Evolutionary conservation across 2,888 invertebrate species (phyloP).

Genomic region (Seira musarum): DNA sequence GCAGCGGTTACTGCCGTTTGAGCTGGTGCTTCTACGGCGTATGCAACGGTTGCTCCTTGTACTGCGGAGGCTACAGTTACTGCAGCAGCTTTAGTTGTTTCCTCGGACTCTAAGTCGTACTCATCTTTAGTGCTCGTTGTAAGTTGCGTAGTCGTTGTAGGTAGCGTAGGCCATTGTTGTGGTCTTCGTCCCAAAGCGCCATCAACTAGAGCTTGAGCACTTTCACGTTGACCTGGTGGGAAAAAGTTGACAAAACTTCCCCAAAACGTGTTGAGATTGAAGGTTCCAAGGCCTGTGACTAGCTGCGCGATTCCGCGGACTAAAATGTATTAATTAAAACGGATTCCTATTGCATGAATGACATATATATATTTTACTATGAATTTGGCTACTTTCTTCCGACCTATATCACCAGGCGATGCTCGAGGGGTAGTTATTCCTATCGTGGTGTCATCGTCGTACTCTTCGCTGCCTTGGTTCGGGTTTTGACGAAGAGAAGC

Average conservation of each 20-base stretch:
- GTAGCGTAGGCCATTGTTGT: slow-evolving; percentile 37
- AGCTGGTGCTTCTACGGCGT: too few relatives aligned
- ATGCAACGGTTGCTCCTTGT: too few relatives aligned
- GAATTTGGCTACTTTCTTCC: neutral
- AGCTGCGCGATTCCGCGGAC: slow-evolving; percentile 32
- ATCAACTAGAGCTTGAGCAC: slow-evolving; percentile 47
- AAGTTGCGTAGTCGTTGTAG: slow-evolving; percentile 47
- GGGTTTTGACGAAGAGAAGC: slow-evolving; percentile 13
- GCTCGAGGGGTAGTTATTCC: slow-evolving; percentile 21
- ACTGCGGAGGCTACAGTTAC: too few relatives aligned
- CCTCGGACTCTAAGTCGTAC: slow-evolving; percentile 48
- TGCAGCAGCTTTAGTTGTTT: slow-evolving; percentile 36
- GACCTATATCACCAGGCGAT: too few relatives aligned
- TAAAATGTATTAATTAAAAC: too few relatives aligned
- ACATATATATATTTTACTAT: neutral
- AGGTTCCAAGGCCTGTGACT: slow-evolving; percentile 31
- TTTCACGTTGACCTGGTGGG: slow-evolving; percentile 48
- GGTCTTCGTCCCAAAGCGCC: slow-evolving; percentile 41
- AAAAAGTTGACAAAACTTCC: slow-evolving; percentile 53
- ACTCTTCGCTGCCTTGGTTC: slow-evolving; percentile 31
- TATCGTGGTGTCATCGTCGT: slow-evolving; percentile 34
- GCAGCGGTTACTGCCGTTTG: too few relatives aligned
- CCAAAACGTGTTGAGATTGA: slow-evolving; percentile 35
- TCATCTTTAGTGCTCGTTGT: slow-evolving; percentile 53
- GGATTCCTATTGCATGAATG: neutral